Percentiles rank a stretch among this genome's conserved stretches.
phyloP scores from a whole-genome alignment of 1,140 invertebrate species.

The Apolygus lucorum region DNA sequence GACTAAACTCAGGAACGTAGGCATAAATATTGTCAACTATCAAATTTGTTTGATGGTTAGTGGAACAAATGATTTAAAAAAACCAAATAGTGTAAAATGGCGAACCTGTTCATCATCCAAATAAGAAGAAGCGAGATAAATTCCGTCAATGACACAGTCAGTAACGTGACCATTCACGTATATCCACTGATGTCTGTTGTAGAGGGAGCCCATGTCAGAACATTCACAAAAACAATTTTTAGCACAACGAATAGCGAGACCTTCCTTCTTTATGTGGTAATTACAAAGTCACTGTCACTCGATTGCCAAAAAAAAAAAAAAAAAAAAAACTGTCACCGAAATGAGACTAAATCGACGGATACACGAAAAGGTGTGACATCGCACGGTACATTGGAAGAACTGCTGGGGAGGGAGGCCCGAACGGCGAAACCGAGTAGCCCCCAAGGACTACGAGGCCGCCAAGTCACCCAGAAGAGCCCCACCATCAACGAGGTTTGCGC shows the following conservation, averaged over 20 bases:
- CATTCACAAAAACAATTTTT: not conserved
- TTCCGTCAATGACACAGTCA: conserved; percentile 15
- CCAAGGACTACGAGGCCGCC: conserved; percentile 7
- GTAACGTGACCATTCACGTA: conserved; percentile 31
- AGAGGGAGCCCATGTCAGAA: not conserved
- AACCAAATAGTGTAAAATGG: too few relatives aligned
- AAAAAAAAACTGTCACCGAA: too few relatives aligned
- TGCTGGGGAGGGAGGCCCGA: not conserved
- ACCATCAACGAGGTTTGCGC: not conserved
- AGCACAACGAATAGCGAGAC: too few relatives aligned
- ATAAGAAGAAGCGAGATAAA: not conserved
- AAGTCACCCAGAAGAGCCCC: not conserved
- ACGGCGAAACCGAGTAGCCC: not conserved
- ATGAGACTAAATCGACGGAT: too few relatives aligned
- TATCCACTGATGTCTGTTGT: conserved; percentile 26
- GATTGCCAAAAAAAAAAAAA: too few relatives aligned
- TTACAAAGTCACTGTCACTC: too few relatives aligned
- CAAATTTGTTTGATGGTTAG: too few relatives aligned
- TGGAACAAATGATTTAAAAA: too few relatives aligned
- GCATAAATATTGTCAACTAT: too few relatives aligned
- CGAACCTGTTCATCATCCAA: not conserved
- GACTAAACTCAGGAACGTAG: too few relatives aligned
- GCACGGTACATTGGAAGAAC: not conserved
- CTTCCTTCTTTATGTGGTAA: too few relatives aligned
- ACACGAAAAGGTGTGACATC: not conserved